Base-by-base conservation (phyloP, 2,888 invertebrate genomes). In the Oscheius sp. region DNA sequence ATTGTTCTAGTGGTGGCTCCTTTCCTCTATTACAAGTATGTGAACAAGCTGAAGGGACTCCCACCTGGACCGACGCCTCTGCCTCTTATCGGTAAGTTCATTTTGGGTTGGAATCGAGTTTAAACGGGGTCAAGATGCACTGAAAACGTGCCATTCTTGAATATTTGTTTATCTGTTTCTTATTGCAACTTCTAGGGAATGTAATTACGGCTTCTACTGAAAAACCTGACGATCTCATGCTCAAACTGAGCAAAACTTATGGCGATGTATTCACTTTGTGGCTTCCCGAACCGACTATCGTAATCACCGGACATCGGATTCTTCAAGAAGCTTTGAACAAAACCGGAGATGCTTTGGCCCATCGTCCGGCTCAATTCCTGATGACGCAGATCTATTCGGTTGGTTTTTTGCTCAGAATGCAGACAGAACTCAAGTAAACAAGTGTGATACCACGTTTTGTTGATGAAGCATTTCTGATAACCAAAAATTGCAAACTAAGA, bases 231-330 rank as follows among this genome's bases (percentile, higher is more conserved):
- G 61, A 61, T 45, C 31, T 46, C 20, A 48, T 64, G 64, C 27
- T 64, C 4, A 50, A 46, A 31, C 25, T 64, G 34, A 71, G 70
- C 27, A 55, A 57, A 39, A 66, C 61, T 23, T 77, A 77, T 58
- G 77, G 77, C 10, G 73, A 72, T 34, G 70, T 77, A 10, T 77
- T 77, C 65, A 77, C 77, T 0, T 67, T 77, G 8, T 77, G 77
- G 77, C 65, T 77, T 1, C 77, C 77, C 17, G 71, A 73, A 63
- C 77, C 77, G 12, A 75, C 74, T 10, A 65, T 77, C 29, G 69
- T 77, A 29, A 73, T 77, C 12, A 65, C 69, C 27, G 74, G 74
- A 65, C 72, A 74, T 61, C 71, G 74, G 42, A 64, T 42, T 27
- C 63, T 65, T 42, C 58, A 42, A 12, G 61, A 61, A 25, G 45